phyloP scores from a whole-genome alignment of 1,140 invertebrate species.

The Drosophila erecta region DNA sequence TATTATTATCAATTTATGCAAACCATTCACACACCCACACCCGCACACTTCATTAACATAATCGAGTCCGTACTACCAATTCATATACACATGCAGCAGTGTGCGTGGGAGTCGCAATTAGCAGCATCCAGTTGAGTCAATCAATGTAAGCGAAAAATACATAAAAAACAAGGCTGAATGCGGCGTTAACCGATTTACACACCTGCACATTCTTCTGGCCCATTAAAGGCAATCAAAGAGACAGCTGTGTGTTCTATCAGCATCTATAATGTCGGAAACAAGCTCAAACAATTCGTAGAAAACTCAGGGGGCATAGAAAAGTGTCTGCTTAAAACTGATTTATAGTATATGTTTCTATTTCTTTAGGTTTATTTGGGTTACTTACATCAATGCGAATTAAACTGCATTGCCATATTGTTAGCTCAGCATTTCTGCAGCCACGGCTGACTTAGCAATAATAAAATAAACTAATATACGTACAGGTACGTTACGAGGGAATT shows the following conservation, averaged over 20 bases:
- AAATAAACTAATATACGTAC: not conserved
- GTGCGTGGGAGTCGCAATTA: conserved; percentile 47
- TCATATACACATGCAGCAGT: not conserved
- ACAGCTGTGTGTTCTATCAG: conserved; percentile 20
- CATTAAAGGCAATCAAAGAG: conserved; percentile 26
- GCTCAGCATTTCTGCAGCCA: not conserved
- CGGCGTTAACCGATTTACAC: conserved; percentile 9
- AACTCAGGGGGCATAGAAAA: not conserved
- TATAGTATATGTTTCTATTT: too few species aligned
- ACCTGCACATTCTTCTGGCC: conserved; percentile 11
- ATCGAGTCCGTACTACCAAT: conserved; percentile 4
- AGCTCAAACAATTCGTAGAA: not conserved
- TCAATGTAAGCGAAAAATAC: conserved; percentile 18
- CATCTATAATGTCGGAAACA: not conserved
- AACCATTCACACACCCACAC: conserved; percentile 13
- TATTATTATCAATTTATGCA: conserved; percentile 54
- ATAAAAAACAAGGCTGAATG: not conserved
- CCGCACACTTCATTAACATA: conserved; percentile 50
- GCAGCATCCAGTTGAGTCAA: conserved; percentile 24
- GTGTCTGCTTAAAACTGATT: too few species aligned
- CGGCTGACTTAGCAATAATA: not conserved
- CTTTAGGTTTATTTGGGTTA: too few species aligned
- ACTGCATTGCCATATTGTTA: not conserved
- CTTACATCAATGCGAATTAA: too few species aligned
- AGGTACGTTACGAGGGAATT: not conserved